Evolutionary conservation across 2,888 invertebrate species (phyloP).

Genomic region (Catocala fraxini): DNA sequence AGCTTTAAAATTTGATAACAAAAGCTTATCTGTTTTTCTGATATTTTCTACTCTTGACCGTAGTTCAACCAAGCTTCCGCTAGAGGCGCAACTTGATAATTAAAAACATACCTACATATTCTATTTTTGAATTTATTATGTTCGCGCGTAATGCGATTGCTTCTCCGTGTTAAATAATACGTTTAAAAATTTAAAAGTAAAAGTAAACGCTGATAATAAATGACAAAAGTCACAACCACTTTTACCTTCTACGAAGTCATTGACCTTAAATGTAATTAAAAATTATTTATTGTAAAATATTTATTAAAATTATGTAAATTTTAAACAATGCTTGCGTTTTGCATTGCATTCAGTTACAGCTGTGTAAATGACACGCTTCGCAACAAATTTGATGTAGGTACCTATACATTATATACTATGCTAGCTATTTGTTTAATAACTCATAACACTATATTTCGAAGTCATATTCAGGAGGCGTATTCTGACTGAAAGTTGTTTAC

Average conservation of each 20-base stretch:
- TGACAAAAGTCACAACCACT: slow-evolving; percentile 22
- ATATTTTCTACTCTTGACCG: too few species aligned
- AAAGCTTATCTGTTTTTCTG: too few species aligned
- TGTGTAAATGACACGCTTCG: slow-evolving; percentile 55
- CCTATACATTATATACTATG: background rate
- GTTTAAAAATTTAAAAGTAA: too few species aligned
- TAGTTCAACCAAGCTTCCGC: too few species aligned
- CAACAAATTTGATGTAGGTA: slow-evolving; percentile 9
- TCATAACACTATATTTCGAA: background rate
- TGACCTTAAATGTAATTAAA: slow-evolving; percentile 29
- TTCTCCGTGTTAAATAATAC: too few species aligned
- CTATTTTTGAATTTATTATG: too few species aligned
- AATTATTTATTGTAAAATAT: slow-evolving; percentile 25
- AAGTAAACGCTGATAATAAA: slow-evolving; percentile 7
- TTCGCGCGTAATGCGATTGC: too few species aligned
- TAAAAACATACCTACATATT: too few species aligned
- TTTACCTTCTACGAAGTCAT: slow-evolving; percentile 24
- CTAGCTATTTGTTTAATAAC: slow-evolving; percentile 12
- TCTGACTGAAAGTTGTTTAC: slow-evolving; percentile 2
- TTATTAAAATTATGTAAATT: slow-evolving; percentile 41
- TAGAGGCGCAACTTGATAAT: too few species aligned
- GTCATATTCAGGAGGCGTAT: background rate
- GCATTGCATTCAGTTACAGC: slow-evolving; percentile 39
- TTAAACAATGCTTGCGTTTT: slow-evolving; percentile 31
- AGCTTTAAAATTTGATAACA: too few species aligned